Evolutionary conservation across 1,140 invertebrate species (phyloP).

Genomic region (Ostrea edulis): DNA sequence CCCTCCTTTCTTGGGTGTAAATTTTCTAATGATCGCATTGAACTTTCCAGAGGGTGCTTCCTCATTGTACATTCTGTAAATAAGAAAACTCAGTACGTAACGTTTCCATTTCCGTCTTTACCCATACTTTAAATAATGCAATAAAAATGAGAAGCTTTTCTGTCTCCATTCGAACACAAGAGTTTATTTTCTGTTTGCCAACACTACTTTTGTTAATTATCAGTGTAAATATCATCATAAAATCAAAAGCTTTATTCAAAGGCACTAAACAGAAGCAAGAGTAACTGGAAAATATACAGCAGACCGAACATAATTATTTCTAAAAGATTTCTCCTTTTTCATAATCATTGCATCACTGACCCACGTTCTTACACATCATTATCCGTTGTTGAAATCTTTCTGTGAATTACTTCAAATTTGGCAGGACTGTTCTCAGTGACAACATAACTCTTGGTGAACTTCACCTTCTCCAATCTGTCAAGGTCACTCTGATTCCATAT

Average conservation of each 20-base stretch:
- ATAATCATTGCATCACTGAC: background rate
- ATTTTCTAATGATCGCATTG: slow-evolving; percentile 68
- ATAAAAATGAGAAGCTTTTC: too few relatives aligned
- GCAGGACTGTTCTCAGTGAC: slow-evolving; percentile 49
- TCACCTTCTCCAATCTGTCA: slow-evolving; percentile 69
- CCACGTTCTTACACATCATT: slow-evolving; percentile 56
- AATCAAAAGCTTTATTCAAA: too few relatives aligned
- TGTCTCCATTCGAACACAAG: too few relatives aligned
- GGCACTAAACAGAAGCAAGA: background rate
- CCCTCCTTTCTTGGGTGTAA: slow-evolving; percentile 72
- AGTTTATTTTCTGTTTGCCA: too few relatives aligned
- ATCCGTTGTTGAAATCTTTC: slow-evolving; percentile 44
- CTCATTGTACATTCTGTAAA: slow-evolving; percentile 73
- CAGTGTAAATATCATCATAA: too few relatives aligned
- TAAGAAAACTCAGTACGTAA: background rate
- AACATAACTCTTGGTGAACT: slow-evolving; percentile 61
- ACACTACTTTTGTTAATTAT: too few relatives aligned
- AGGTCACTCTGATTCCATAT: slow-evolving; percentile 70
- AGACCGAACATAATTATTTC: background rate
- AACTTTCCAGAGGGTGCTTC: slow-evolving; percentile 73
- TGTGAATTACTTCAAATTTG: slow-evolving; percentile 49
- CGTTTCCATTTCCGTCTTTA: too few relatives aligned
- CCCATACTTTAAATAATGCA: too few relatives aligned
- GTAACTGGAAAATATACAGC: background rate
- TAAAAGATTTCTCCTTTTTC: background rate